Conservation (phyloP, 2,113 vertebrate genomes). For the Casuarius casuarius region DNA sequence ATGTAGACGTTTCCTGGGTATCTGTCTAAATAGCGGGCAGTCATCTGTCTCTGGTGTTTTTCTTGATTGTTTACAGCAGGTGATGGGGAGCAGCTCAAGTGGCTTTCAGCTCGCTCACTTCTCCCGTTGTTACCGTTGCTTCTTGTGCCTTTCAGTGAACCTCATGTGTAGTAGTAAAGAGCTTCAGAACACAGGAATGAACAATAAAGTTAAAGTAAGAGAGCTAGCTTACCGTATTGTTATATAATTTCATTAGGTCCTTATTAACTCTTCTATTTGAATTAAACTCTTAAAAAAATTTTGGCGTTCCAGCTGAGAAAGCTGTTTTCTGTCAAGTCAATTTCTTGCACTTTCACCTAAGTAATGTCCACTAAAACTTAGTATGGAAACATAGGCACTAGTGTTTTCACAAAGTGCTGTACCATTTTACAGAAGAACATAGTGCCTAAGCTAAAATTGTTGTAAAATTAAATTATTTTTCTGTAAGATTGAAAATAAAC, state of each 20-base stretch:
- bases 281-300: not conserved
- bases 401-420: not conserved
- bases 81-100: not conserved
- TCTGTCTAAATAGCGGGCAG: not conserved
- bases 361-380: not conserved
- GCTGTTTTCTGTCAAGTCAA: not conserved
- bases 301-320: not conserved
- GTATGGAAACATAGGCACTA: not conserved
- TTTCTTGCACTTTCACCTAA: not conserved
- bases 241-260: not conserved
- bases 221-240: not conserved
- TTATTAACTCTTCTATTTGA: not conserved
- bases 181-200: not conserved
- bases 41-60: not conserved
- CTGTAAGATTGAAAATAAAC: not conserved
- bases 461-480: not conserved
- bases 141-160: not conserved
- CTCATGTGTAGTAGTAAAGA: not conserved
- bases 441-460: not conserved
- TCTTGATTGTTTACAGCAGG: not conserved
- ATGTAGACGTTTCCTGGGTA: not conserved
- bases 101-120: not conserved
- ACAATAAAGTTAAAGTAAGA: not conserved
- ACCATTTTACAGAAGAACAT: not conserved
- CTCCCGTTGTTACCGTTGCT: not conserved